Conservation (phyloP, 2,888 invertebrate genomes). For the Cephus nigrinus region DNA sequence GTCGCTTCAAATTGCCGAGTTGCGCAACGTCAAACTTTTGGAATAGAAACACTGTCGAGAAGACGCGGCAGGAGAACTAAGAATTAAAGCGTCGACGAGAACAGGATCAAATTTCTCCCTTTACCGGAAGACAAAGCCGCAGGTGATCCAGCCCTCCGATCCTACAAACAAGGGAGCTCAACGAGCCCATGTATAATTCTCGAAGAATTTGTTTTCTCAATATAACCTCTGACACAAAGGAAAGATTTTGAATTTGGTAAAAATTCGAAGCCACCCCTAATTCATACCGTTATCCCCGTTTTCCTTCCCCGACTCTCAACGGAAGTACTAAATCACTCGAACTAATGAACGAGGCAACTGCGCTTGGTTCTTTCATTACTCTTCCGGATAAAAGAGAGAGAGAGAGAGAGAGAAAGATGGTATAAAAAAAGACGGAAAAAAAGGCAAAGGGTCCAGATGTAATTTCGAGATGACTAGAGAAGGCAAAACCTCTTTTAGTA, state of each 20-base stretch:
- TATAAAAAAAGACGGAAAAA: not conserved
- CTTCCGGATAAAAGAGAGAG: conserved; percentile 26
- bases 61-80: too few species aligned
- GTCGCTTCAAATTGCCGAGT: conserved; percentile 18
- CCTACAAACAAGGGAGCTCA: too few species aligned
- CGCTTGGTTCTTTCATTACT: conserved; percentile 14
- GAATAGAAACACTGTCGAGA: not conserved
- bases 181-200: too few species aligned
- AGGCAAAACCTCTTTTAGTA: not conserved
- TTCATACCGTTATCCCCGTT: too few species aligned
- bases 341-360: conserved; percentile 35
- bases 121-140: too few species aligned
- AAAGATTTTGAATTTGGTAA: too few species aligned
- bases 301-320: conserved; percentile 3
- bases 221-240: too few species aligned
- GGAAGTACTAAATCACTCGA: conserved; percentile 34
- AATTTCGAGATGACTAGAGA: not conserved
- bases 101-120: too few species aligned
- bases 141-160: too few species aligned
- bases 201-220: too few species aligned
- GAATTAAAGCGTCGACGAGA: too few species aligned
- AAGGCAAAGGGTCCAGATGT: conserved; percentile 16
- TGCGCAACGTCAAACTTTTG: not conserved
- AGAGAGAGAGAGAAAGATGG: conserved; percentile 17
- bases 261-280: too few species aligned